Evolutionary conservation across 2,888 invertebrate genomes (phyloP).

Genomic region (Drosophila mercatorum): DNA sequence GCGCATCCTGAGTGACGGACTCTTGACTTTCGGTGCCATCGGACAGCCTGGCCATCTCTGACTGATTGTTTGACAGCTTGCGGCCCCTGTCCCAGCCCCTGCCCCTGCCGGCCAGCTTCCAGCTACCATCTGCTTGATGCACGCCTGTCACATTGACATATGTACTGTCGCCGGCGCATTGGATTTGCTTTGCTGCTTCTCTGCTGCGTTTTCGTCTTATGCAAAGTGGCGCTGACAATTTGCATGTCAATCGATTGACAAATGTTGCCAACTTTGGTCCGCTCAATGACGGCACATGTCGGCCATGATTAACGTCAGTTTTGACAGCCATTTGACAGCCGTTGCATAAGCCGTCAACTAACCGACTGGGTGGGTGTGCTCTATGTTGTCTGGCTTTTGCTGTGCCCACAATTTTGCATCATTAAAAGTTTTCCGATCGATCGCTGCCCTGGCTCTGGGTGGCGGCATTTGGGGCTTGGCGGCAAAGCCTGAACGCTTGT

Average conservation of each 20-base stretch:
- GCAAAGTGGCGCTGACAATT: slow-evolving; percentile 77
- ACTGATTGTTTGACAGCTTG: slow-evolving; percentile 76
- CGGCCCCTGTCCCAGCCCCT: not conserved
- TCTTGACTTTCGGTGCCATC: slow-evolving; percentile 22
- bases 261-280: slow-evolving; percentile 77
- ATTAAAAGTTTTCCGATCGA: slow-evolving; percentile 61
- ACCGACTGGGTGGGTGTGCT: slow-evolving; percentile 58
- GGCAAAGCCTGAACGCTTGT: slow-evolving; percentile 42
- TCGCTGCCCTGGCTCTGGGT: slow-evolving; percentile 17
- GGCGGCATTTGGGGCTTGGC: slow-evolving; percentile 55
- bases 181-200: slow-evolving; percentile 1
- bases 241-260: slow-evolving; percentile 79
- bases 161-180: slow-evolving; percentile 63
- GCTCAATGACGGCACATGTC: slow-evolving; percentile 70
- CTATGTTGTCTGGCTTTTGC: slow-evolving; percentile 8
- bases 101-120: not conserved
- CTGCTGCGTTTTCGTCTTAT: slow-evolving; percentile 30
- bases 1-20: slow-evolving; percentile 75
- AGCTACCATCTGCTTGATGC: slow-evolving; percentile 55
- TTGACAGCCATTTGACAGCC: slow-evolving; percentile 76
- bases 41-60: slow-evolving; percentile 57
- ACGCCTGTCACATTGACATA: slow-evolving; percentile 75
- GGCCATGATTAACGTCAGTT: slow-evolving; percentile 71
- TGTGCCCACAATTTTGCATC: slow-evolving; percentile 60
- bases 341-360: slow-evolving; percentile 66